Conservation (phyloP, 1,140 invertebrate species). For the Diachasmimorpha longicaudata region DNA sequence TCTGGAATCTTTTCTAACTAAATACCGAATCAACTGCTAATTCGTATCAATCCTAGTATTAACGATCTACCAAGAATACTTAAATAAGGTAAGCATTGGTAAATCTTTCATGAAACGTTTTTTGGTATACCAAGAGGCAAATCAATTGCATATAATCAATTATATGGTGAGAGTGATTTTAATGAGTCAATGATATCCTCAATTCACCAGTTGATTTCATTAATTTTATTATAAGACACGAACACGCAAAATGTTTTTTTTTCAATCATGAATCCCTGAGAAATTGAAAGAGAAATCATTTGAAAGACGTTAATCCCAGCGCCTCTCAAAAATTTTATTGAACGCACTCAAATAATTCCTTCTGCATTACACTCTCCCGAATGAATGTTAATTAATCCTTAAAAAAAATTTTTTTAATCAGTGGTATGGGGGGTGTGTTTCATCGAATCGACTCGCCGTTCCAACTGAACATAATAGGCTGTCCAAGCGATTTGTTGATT, state of each 20-base stretch:
- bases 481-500: not conserved
- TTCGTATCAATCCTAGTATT: conserved; percentile 50
- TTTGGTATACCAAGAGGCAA: not conserved
- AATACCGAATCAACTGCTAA: conserved; percentile 46
- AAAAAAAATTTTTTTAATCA: not conserved
- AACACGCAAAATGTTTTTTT: too few relatives aligned
- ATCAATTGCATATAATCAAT: conserved; percentile 37
- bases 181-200: not conserved
- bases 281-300: not conserved
- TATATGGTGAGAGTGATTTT: not conserved
- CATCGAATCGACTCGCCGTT: not conserved
- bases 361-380: not conserved
- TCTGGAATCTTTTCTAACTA: conserved; percentile 62
- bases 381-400: not conserved
- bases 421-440: too few relatives aligned
- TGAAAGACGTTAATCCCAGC: conserved; percentile 14
- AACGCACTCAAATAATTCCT: conserved; percentile 1
- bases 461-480: not conserved
- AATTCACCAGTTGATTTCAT: not conserved
- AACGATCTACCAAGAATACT: conserved; percentile 41
- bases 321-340: conserved; percentile 25
- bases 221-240: too few relatives aligned
- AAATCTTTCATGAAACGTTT: not conserved
- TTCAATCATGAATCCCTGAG: too few relatives aligned
- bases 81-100: conserved; percentile 31